Conservation (phyloP, 1,140 invertebrate genomes). For the Drosophila sulfurigaster region DNA sequence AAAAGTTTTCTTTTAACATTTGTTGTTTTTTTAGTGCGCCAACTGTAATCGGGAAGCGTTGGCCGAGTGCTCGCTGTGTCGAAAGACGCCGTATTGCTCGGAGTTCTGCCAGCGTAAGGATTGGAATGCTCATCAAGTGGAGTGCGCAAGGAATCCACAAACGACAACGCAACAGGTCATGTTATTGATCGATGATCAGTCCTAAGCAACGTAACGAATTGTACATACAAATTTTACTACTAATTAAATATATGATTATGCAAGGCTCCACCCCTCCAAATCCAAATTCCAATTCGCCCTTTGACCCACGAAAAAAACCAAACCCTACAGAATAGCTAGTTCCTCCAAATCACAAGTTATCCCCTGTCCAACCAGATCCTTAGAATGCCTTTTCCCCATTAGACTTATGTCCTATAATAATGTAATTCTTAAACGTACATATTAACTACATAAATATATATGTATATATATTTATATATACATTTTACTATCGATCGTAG, state of each 20-base stretch:
- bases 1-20: not conserved
- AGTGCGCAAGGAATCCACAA: slow-evolving; percentile 89
- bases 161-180: slow-evolving; percentile 88
- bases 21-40: slow-evolving; percentile 88
- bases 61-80: slow-evolving; percentile 93
- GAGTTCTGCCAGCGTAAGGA: slow-evolving; percentile 95
- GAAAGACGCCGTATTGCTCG: slow-evolving; percentile 93
- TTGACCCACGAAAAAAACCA: not conserved
- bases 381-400: slow-evolving; percentile 63
- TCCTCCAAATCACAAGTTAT: slow-evolving; percentile 13
- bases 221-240: slow-evolving; percentile 83
- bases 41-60: slow-evolving; percentile 94
- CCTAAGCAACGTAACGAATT: slow-evolving; percentile 83
- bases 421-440: slow-evolving; percentile 81
- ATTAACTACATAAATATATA: slow-evolving; percentile 74
- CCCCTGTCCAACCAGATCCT: slow-evolving; percentile 6
- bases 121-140: slow-evolving; percentile 93
- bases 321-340: slow-evolving; percentile 15
- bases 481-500: slow-evolving; percentile 82
- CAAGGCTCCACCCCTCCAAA: slow-evolving; percentile 35
- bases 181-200: slow-evolving; percentile 88
- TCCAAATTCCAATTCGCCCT: slow-evolving; percentile 12
- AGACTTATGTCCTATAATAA: slow-evolving; percentile 78
- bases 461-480: slow-evolving; percentile 74
- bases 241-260: slow-evolving; percentile 80